Conservation (phyloP, 2,888 invertebrate species). For the Amphipyra tragopoginis region DNA sequence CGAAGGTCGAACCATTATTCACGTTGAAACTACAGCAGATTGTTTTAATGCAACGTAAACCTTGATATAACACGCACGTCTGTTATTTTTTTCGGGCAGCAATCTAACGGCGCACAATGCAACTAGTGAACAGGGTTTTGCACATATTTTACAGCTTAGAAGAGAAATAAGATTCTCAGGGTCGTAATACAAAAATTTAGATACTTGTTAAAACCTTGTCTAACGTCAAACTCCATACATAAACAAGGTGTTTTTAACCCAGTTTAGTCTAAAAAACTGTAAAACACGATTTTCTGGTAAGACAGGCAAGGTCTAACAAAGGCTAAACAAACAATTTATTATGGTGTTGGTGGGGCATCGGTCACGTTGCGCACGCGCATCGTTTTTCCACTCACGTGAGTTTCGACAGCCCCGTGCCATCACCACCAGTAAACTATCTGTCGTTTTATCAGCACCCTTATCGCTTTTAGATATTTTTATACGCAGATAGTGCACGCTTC, state of each 20-base stretch:
- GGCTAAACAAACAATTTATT: slow-evolving; percentile 65
- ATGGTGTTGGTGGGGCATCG: slow-evolving; percentile 54
- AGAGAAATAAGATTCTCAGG: slow-evolving; percentile 59
- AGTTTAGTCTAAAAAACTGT: too few species aligned
- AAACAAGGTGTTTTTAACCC: too few species aligned
- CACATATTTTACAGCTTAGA: slow-evolving; percentile 31
- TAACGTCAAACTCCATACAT: too few species aligned
- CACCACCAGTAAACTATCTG: slow-evolving; percentile 41
- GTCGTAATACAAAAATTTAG: slow-evolving; percentile 28
- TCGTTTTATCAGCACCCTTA: slow-evolving; percentile 57
- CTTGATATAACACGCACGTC: slow-evolving; percentile 67
- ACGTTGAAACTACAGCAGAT: slow-evolving; percentile 71
- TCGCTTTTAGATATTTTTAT: slow-evolving; percentile 60
- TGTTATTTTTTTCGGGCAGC: slow-evolving; percentile 53
- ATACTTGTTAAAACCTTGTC: too few species aligned
- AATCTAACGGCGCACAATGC: slow-evolving; percentile 62
- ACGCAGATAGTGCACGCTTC: slow-evolving; percentile 65
- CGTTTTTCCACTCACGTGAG: slow-evolving; percentile 73
- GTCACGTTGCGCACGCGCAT: slow-evolving; percentile 75
- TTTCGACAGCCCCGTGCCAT: slow-evolving; percentile 47
- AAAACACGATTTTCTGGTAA: too few species aligned
- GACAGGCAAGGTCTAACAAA: slow-evolving; percentile 43
- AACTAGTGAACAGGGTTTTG: slow-evolving; percentile 58
- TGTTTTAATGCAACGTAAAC: slow-evolving; percentile 72
- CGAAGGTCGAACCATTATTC: slow-evolving; percentile 85